Evolutionary conservation across 23 tunicate species (phyloP), one percentile per base, ranked within the genome.

Genomic region (Ascidia mentula): DNA sequence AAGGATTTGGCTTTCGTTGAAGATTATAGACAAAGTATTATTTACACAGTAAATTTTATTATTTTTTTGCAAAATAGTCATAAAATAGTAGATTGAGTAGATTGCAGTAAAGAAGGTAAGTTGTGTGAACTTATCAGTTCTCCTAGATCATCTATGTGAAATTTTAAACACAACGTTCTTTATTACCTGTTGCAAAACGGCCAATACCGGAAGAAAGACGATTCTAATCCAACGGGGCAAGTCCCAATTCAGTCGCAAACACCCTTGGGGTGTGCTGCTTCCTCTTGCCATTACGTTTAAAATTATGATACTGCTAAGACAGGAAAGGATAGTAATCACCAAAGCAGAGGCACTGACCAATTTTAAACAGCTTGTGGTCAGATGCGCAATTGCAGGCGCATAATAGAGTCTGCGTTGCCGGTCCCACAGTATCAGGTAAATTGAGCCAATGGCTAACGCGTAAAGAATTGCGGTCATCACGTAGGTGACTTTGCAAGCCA

Each of bases 201-300:
- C 74, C 38, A 70, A 36, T 3, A 70, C 32, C 30, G 74, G 74
- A 5, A 70, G 39, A 70, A 70, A 30, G 37, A 34, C 74, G 74
- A 70, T 30, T 5, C 74, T 35, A 18, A 70, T 3, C 74, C 74
- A 70, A 6, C 74, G 37, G 9, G 74, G 74, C 18, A 32, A 26
- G 32, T 70, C 32, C 13, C 36, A 30, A 3, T 26, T 70, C 3
- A 32, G 36, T 70, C 74, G 31, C n/a, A 70, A 34, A 30, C 74
- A 70, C 18, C 74, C 74, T 22, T 32, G 31, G 30, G 74, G 32
- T 3, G 74, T 32, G 32, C 74, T 70, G 17, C n/a, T 6, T 17
- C 38, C 38, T 32, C n/a, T 70, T 30, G 74, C 74, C n/a, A 36
- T 30, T 34, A 70, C 38, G 39, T 70, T 70, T 3, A 70, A 36